Conservation (phyloP, 2,888 invertebrate genomes). For the Ectemnius cavifrons region DNA sequence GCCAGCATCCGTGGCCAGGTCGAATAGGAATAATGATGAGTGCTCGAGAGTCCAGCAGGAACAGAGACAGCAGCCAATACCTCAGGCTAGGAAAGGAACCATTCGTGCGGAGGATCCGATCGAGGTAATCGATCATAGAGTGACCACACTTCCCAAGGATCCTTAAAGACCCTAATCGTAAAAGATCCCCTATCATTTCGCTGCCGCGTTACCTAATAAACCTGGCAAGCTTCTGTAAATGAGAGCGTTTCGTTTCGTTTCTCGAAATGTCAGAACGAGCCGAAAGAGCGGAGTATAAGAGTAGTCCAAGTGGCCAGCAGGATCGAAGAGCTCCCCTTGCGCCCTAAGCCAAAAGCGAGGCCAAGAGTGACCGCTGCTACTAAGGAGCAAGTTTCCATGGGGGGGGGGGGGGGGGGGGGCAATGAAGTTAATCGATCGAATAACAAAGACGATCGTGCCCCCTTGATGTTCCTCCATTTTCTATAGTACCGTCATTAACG, state of each 20-base stretch:
- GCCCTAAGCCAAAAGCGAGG: conserved; percentile 58
- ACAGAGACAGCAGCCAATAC: conserved; percentile 21
- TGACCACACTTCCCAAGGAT: no score
- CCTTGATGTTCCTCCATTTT: no score
- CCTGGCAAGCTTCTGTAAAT: not conserved
- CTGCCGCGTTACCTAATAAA: no score
- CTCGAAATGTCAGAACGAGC: conserved; percentile 33
- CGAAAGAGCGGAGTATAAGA: conserved; percentile 26
- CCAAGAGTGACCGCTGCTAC: conserved; percentile 59
- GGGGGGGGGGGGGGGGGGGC: conserved; percentile 46
- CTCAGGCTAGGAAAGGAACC: conserved; percentile 30
- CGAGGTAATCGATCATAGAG: conserved; percentile 56
- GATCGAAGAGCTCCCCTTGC: conserved; percentile 46
- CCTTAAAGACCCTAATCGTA: no score
- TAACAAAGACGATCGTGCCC: not conserved
- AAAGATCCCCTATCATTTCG: no score
- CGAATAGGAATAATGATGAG: conserved; percentile 34
- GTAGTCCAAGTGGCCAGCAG: conserved; percentile 34
- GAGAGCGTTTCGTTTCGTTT: conserved; percentile 18
- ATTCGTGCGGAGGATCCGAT: conserved; percentile 38
- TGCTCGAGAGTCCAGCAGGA: conserved; percentile 52
- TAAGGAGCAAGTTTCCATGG: conserved; percentile 44
- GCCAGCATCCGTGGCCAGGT: conserved; percentile 34
- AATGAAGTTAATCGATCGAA: conserved; percentile 61
- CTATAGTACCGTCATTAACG: no score